Base-by-base conservation (phyloP, 2,888 invertebrate genomes). In the Selenia dentaria region DNA sequence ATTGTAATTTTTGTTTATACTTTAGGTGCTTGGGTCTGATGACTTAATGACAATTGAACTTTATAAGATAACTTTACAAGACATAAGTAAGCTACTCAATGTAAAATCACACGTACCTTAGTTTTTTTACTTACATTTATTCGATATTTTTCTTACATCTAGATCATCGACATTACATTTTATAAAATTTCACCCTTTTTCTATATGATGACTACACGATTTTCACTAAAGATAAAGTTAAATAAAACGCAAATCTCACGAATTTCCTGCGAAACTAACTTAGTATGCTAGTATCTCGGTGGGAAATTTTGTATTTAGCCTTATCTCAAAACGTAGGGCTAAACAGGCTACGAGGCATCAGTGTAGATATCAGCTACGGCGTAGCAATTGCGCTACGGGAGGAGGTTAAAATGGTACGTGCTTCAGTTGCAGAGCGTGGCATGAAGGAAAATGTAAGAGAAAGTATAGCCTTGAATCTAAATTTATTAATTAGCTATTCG, bases 221-320 rank as follows among this genome's bases (percentile, higher is more conserved):
- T 41, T 4, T 2, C 22, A 9, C 24, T 14, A 24, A 22, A 25
- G 35, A 31, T 32, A 49, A n/a, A 59, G 51, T 54, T 51, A 51
- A 47, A 62, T 52, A 57, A 57, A 58, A 33, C 38, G 3, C 32
- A 31, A 11, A 45, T 16, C 34, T 45, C 31, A 29, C 9, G 38
- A 43, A 55, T 32, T 37, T 36, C 12, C 12, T 13, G 27, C 18
- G n/a, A 48, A 37, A 48, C 47, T 41, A 64, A 59, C 60, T 74
- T 70, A 67, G 60, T 71, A 81, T 77, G 71, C 77, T 65, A 69
- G 68, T 69, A 85, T 85, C 86, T 79, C 28, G 67, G 62, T 43
- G 44, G 59, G 56, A 64, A 82, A 74, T 77, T 79, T 70, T 63
- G 72, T 68, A 75, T 75, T 74, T 67, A 64, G 59, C 49, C 81